These are phyloP conservation scores for Endotricha flammealis DNA, from an alignment of 2,888 invertebrate genomes.

Conservation along the genomic window DNA sequence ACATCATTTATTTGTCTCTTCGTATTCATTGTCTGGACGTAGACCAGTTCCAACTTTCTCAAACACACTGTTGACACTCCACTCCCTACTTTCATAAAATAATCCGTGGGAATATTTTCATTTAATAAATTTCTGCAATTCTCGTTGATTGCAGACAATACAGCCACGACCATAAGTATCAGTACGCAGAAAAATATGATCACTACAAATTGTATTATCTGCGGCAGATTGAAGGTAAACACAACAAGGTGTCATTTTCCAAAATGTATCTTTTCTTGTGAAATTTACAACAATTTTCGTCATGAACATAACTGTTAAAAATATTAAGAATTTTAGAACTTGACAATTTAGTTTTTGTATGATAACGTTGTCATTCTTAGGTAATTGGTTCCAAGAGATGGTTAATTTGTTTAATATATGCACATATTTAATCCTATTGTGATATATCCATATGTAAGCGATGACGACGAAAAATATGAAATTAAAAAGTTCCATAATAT, in stretches of 20 bases:
- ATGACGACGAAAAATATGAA: slow-evolving; percentile 33
- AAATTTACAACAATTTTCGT: slow-evolving; percentile 43
- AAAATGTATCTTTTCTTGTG: slow-evolving; percentile 38
- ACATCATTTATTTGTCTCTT: slow-evolving; percentile 43
- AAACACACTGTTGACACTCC: slow-evolving; percentile 29
- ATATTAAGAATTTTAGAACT: slow-evolving; percentile 27
- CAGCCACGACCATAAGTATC: slow-evolving; percentile 37
- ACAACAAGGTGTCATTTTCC: slow-evolving; percentile 50
- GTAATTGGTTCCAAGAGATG: slow-evolving; percentile 30
- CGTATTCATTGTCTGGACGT: slow-evolving; percentile 39
- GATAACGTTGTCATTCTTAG: slow-evolving; percentile 27
- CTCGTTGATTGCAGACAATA: slow-evolving; percentile 39
- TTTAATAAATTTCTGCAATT: slow-evolving; percentile 25
- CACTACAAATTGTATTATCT: slow-evolving; percentile 47
- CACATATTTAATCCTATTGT: slow-evolving; percentile 40
- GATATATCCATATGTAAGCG: slow-evolving; percentile 40
- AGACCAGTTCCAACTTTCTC: slow-evolving; percentile 43
- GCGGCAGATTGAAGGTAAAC: slow-evolving; percentile 46
- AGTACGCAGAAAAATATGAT: slow-evolving; percentile 45
- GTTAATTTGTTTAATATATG: slow-evolving; percentile 44
- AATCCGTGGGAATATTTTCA: slow-evolving; percentile 21
- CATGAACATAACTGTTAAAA: slow-evolving; percentile 27
- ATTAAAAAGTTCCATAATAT: slow-evolving; percentile 42
- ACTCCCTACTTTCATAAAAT: slow-evolving; percentile 27
- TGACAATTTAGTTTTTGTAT: slow-evolving; percentile 32